These are phyloP conservation scores for Ovibos moschatus DNA, from an alignment of 2,113 vertebrate genomes.

Conservation along the genomic window DNA sequence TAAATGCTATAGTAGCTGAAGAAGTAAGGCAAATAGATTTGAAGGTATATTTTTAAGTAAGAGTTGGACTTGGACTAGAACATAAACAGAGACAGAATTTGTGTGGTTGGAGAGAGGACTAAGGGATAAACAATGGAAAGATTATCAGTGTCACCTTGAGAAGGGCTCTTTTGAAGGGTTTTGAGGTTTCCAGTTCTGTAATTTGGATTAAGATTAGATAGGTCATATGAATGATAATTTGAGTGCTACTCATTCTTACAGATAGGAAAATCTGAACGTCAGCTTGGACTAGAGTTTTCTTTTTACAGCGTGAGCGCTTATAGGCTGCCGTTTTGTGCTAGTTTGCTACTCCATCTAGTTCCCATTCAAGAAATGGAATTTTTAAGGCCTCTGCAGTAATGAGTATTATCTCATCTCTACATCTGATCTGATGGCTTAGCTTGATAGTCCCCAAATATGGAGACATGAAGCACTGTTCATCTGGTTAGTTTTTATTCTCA, in stretches of 20 bases:
- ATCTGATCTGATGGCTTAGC: not conserved
- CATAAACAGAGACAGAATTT: not conserved
- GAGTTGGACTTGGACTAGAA: not conserved
- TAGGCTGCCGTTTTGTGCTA: not conserved
- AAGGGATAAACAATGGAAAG: conserved; percentile 1
- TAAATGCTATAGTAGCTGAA: not conserved
- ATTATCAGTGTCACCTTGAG: not conserved
- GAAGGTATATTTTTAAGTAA: conserved; percentile 6
- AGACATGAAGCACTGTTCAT: not conserved
- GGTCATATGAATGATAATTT: conserved; percentile 8
- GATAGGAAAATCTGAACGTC: not conserved
- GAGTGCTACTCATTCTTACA: not conserved
- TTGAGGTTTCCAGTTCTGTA: not conserved
- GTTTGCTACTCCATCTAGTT: not conserved
- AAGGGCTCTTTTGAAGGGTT: not conserved
- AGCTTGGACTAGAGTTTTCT: not conserved
- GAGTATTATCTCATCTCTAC: not conserved
- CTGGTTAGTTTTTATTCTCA: conserved; percentile 15
- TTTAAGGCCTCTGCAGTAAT: conserved; percentile 1
- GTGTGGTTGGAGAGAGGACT: not conserved
- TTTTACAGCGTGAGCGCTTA: not conserved
- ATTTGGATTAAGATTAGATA: not conserved
- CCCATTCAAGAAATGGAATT: not conserved
- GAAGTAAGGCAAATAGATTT: not conserved
- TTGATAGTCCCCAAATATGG: not conserved